Evolutionary conservation across 2,888 invertebrate genomes (phyloP).

Genomic region (Hypena proboscidalis): DNA sequence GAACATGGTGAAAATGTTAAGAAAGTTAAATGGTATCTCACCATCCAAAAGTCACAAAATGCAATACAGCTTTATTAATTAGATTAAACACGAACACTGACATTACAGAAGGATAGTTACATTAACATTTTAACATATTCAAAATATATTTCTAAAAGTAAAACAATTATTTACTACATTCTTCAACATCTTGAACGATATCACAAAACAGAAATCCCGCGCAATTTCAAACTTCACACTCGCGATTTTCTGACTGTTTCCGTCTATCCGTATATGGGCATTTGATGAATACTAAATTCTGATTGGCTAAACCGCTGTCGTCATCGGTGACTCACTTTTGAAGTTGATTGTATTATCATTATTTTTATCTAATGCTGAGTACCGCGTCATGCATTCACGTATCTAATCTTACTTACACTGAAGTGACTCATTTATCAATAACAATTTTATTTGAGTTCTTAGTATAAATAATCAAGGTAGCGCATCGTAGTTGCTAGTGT

Average conservation of each 20-base stretch:
- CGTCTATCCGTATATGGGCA: constrained; percentile 87
- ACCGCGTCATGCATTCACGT: constrained; percentile 52
- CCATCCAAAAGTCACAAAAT: too few species aligned
- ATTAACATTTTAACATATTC: too few species aligned
- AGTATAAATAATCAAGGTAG: constrained; percentile 45
- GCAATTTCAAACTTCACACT: constrained; percentile 55
- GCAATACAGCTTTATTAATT: too few species aligned
- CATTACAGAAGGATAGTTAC: too few species aligned
- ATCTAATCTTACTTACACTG: constrained; percentile 55
- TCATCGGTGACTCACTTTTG: constrained; percentile 74
- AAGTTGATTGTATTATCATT: constrained; percentile 55
- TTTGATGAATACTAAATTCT: constrained; percentile 82
- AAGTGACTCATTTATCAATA: constrained; percentile 49
- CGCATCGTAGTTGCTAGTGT: constrained; percentile 54
- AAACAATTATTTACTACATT: neutral
- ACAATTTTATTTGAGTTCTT: constrained; percentile 33
- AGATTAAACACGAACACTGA: too few species aligned
- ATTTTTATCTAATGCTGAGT: constrained; percentile 54
- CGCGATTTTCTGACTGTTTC: constrained; percentile 60
- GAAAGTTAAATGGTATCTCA: too few species aligned
- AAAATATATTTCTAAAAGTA: too few species aligned
- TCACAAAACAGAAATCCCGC: constrained; percentile 43
- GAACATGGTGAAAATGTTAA: too few species aligned
- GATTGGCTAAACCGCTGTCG: constrained; percentile 80
- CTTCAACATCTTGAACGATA: neutral